These are phyloP conservation scores for Aethes cnicana DNA, from an alignment of 2,888 invertebrate genomes.

Conservation along the genomic window DNA sequence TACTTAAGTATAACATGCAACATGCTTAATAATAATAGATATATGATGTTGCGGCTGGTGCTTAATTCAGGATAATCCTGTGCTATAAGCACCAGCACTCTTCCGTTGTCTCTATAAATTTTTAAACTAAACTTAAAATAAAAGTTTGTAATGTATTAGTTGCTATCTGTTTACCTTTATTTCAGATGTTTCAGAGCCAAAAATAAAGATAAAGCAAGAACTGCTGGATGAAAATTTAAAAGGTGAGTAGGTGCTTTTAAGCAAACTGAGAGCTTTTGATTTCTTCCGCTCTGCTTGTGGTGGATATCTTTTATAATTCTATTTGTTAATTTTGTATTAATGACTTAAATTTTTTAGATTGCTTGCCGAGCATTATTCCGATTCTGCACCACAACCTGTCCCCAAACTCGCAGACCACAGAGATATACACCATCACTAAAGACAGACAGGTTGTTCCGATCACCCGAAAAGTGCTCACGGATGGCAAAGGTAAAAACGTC, in stretches of 20 bases:
- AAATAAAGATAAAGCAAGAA: slow-evolving; percentile 10
- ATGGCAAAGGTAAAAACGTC: slow-evolving; percentile 20
- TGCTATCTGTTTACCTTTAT: no score
- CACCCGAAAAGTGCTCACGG: slow-evolving; percentile 20
- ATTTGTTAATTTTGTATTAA: background rate
- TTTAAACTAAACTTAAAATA: no score
- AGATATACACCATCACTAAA: slow-evolving; percentile 25
- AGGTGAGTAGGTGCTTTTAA: slow-evolving; percentile 3
- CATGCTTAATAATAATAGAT: no score
- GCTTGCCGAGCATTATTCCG: slow-evolving; percentile 18
- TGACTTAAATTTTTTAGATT: slow-evolving; percentile 7
- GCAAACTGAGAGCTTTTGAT: no score
- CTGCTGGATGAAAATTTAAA: background rate
- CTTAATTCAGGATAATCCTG: no score
- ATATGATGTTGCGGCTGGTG: no score
- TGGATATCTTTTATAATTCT: no score
- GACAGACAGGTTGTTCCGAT: slow-evolving; percentile 25
- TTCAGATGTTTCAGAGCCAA: slow-evolving; percentile 7
- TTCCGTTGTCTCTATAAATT: no score
- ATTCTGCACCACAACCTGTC: slow-evolving; percentile 26
- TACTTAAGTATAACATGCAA: no score
- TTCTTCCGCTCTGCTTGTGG: no score
- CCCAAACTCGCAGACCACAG: slow-evolving; percentile 18
- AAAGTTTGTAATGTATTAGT: background rate
- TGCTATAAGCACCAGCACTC: no score